Conservation (phyloP, 2,113 vertebrate genomes). For the Trogon melanurus region DNA sequence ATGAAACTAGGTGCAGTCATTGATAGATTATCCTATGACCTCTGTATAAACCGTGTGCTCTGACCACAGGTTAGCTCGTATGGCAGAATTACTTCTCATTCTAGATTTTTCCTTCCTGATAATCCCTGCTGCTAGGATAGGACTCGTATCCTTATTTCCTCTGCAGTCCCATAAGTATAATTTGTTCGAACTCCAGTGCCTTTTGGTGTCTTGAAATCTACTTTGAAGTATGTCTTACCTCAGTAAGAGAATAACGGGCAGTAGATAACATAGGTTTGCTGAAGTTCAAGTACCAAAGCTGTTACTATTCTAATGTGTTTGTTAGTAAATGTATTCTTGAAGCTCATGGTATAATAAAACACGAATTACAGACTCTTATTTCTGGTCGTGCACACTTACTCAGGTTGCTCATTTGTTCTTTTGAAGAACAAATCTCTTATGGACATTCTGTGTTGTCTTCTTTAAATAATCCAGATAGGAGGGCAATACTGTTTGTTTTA, state of each 20-base stretch:
- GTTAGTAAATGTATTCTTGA: background rate
- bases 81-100: background rate
- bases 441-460: background rate
- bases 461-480: background rate
- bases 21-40: background rate
- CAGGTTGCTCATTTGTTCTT: background rate
- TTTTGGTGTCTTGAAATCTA: background rate
- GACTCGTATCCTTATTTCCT: background rate
- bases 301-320: background rate
- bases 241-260: background rate
- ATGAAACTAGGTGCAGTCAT: background rate
- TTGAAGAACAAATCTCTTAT: background rate
- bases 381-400: background rate
- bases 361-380: background rate
- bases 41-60: background rate
- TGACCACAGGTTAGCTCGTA: background rate
- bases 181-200: background rate
- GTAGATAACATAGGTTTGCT: background rate
- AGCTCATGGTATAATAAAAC: background rate
- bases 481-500: background rate
- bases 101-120: background rate
- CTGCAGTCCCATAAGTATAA: background rate
- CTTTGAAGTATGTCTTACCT: background rate
- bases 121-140: background rate
- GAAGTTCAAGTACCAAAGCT: background rate